A percentile compares a stretch with the other conserved stretches of the same genome.
Evolutionary conservation across 2,113 vertebrate species (phyloP).

Genomic region (Phaethon lepturus): DNA sequence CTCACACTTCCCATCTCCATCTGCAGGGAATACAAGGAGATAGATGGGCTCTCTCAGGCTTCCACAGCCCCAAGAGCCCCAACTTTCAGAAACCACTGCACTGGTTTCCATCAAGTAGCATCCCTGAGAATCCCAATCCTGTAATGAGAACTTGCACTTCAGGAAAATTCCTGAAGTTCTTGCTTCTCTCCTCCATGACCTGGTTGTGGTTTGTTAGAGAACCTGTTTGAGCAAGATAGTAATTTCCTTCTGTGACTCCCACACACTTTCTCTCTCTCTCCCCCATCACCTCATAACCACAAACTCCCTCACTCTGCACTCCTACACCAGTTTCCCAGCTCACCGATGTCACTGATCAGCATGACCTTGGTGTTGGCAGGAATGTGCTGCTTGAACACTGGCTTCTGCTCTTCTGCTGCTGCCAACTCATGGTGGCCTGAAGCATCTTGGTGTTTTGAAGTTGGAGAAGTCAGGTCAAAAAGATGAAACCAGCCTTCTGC

Average conservation of each 20-base stretch:
- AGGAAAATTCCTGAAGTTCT: background rate
- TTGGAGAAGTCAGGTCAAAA: slow-evolving; percentile 85
- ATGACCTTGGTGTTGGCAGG: slow-evolving; percentile 97
- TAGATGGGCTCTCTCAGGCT: background rate
- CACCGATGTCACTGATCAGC: slow-evolving; percentile 96
- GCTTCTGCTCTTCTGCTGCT: slow-evolving; percentile 86
- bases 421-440: slow-evolving; percentile 84
- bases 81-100: background rate
- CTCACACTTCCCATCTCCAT: slow-evolving; percentile 91
- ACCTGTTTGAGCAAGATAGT: background rate
- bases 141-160: background rate
- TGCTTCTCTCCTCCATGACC: background rate
- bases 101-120: background rate
- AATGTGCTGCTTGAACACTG: slow-evolving; percentile 92
- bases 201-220: background rate
- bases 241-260: background rate
- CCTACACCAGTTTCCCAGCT: background rate
- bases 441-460: slow-evolving; percentile 78
- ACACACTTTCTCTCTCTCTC: no score
- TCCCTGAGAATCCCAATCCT: background rate
- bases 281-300: background rate
- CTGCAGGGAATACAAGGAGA: slow-evolving; percentile 66
- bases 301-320: background rate
- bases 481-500: slow-evolving; percentile 98
- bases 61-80: background rate